Conservation (phyloP, 2,797 vertebrate species). For the Sebastes umbrosus region DNA sequence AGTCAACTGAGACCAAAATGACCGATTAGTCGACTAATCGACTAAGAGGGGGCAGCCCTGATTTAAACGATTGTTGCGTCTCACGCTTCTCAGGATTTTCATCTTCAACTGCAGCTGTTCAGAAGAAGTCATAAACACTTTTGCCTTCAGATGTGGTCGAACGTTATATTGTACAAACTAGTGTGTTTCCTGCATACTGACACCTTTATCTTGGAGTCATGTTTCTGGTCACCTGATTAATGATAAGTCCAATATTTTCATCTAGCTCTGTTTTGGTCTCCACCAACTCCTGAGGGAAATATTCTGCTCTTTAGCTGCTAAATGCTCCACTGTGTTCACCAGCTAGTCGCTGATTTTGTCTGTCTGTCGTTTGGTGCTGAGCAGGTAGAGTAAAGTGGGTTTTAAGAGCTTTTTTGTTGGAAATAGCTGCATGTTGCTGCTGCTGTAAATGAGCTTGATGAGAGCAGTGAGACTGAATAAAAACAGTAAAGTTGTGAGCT, state of each 20-base stretch:
- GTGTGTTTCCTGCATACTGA: neutral
- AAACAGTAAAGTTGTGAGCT: neutral
- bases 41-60: too few species aligned
- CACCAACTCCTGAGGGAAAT: neutral
- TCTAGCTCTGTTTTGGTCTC: neutral
- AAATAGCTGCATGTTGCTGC: neutral
- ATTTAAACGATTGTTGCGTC: too few species aligned
- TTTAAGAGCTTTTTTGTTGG: neutral
- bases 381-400: neutral
- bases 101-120: neutral
- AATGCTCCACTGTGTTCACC: neutral
- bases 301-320: neutral
- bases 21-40: too few species aligned
- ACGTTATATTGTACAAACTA: neutral
- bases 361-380: neutral
- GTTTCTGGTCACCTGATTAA: conserved; percentile 1
- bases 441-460: neutral
- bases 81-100: neutral
- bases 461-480: neutral
- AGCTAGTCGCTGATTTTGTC: neutral
- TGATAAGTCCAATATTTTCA: neutral
- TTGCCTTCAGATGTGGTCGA: neutral
- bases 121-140: neutral
- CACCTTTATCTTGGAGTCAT: neutral
- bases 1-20: too few species aligned